Base-by-base conservation (phyloP, 2,797 vertebrate species). In the Anguilla pacifica region DNA sequence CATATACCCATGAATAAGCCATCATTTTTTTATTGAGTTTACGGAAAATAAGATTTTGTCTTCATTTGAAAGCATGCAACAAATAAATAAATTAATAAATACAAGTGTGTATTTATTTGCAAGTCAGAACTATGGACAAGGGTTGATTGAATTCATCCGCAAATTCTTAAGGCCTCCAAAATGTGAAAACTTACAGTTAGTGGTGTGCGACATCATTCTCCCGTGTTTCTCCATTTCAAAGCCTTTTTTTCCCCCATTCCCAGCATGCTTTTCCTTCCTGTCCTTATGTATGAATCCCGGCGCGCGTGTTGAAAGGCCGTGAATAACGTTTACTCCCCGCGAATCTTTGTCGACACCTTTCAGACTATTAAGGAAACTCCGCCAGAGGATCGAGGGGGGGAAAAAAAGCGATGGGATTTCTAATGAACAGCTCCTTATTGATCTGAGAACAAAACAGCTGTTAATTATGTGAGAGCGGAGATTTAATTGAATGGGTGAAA, bases 391-490 rank as follows among this genome's bases (percentile, higher is more conserved):
- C 89, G 92, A 91, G 91, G 7, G 2, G 2, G 90, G 55, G 87
- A 86, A 86, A 91, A 92, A 91, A 92, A 91, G 91, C 92, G 92
- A 17, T 46, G 93, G 93, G 94, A 94, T 92, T 94, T 95, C 95
- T 95, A 96, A 94, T 96, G 95, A 96, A 96, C 94, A 93, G 92
- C 88, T 90, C 92, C 89, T 93, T 95, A 96, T 96, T 94, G 95
- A 96, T 96, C 95, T 93, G 93, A 94, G 92, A 94, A 96, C 95
- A 95, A 96, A 96, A 95, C 95, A 95, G 93, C 94, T 89, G 91
- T 96, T 97, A 96, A 96, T 96, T 96, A 96, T 94, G 93, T 94
- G 92, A 87, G 88, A 92, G 92, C 91, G 93, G 92, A 91, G 93
- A 90, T 95, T 95, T 96, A 94, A 97, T 94, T 96, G 95, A 94